Conservation (phyloP, 92 coral and sea anemone species). For the Epizoanthus scotinus region DNA sequence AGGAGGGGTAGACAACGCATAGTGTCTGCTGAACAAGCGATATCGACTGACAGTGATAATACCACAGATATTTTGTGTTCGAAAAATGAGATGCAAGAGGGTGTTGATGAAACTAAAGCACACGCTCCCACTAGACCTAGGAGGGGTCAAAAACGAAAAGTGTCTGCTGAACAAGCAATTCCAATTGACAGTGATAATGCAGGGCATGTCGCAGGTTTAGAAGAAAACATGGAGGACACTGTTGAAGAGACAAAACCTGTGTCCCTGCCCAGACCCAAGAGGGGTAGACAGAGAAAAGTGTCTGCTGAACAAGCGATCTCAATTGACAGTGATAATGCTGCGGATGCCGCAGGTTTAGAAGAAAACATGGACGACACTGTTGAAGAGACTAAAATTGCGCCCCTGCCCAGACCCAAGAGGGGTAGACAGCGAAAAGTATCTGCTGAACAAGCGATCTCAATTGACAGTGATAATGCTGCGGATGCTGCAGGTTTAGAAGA, state of each 20-base stretch:
- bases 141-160: constrained; percentile 9
- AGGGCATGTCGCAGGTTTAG: not conserved
- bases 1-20: constrained; percentile 35
- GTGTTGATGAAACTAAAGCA: not conserved
- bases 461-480: not conserved
- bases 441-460: too few species aligned
- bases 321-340: not conserved
- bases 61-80: not conserved
- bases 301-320: too few species aligned
- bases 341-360: not conserved
- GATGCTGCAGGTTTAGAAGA: constrained; percentile 3
- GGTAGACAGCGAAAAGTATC: not conserved
- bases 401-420: not conserved
- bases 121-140: not conserved
- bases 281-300: too few species aligned
- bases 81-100: not conserved
- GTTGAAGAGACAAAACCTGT: not conserved
- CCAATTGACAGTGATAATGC: not conserved
- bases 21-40: constrained; percentile 1
- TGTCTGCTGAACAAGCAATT: too few species aligned
- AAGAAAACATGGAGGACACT: constrained; percentile 14
- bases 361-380: constrained; percentile 9
- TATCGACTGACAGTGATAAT: not conserved
- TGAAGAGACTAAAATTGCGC: not conserved
- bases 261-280: not conserved